Evolutionary conservation across 2,888 invertebrate species (phyloP).

Genomic region (Apodemia mormo): DNA sequence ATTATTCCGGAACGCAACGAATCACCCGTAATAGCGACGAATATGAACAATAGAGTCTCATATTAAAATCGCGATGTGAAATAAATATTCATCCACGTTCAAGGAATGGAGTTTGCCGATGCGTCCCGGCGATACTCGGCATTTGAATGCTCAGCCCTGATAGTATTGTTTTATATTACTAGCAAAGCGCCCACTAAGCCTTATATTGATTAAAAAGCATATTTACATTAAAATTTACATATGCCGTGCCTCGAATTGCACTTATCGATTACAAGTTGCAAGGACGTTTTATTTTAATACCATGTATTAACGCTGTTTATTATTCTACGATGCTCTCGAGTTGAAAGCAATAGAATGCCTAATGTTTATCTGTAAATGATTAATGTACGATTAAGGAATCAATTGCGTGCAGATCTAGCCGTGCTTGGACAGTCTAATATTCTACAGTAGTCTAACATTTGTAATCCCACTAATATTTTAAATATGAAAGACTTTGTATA

Average conservation of each 20-base stretch:
- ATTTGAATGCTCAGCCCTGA: slow-evolving; percentile 66
- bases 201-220: slow-evolving; percentile 75
- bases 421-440: slow-evolving; percentile 30
- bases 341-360: slow-evolving; percentile 30
- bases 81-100: slow-evolving; percentile 76
- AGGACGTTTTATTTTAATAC: slow-evolving; percentile 42
- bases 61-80: slow-evolving; percentile 57
- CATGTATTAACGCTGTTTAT: slow-evolving; percentile 33
- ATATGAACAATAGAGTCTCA: slow-evolving; percentile 62
- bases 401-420: slow-evolving; percentile 21
- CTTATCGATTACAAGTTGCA: slow-evolving; percentile 65
- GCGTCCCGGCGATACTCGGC: slow-evolving; percentile 58
- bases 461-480: slow-evolving; percentile 14
- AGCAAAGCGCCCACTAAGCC: slow-evolving; percentile 48
- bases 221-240: slow-evolving; percentile 75
- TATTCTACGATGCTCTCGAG: slow-evolving; percentile 30
- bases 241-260: slow-evolving; percentile 71
- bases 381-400: slow-evolving; percentile 35
- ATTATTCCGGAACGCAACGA: slow-evolving; percentile 38
- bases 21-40: slow-evolving; percentile 50
- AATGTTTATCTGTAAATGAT: slow-evolving; percentile 37
- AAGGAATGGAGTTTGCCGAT: slow-evolving; percentile 56
- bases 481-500: neutral
- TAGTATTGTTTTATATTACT: slow-evolving; percentile 67
- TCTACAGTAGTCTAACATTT: slow-evolving; percentile 18